A percentile compares a stretch with the other conserved stretches of the same genome.
These are phyloP conservation scores for Chrysina gloriosa DNA, from an alignment of 2,888 invertebrate species.

Conservation along the genomic window DNA sequence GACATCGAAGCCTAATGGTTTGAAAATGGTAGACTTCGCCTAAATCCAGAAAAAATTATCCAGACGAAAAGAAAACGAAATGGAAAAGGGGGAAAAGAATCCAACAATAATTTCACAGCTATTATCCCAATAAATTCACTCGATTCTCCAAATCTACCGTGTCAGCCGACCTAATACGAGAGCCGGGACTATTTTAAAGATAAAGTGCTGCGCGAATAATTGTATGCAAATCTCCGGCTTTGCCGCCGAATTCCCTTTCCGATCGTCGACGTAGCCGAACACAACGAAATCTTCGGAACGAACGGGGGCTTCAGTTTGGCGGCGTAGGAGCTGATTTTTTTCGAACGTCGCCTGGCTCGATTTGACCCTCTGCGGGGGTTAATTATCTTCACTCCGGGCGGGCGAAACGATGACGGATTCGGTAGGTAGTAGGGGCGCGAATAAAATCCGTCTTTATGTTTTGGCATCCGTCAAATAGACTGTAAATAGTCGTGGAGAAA, in stretches of 20 bases:
- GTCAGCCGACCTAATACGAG: constrained; percentile 1
- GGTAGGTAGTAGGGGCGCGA: background rate
- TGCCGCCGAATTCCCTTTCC: background rate
- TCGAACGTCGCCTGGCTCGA: constrained; percentile 45
- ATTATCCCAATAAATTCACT: constrained; percentile 26
- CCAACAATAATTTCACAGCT: constrained; percentile 20
- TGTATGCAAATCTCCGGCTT: constrained; percentile 33
- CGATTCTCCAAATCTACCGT: constrained; percentile 14
- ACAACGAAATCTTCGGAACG: constrained; percentile 14
- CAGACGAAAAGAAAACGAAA: background rate
- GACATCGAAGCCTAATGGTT: background rate
- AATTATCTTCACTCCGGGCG: constrained; percentile 56
- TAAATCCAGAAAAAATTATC: background rate
- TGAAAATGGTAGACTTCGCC: too few relatives aligned
- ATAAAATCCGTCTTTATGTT: constrained; percentile 29
- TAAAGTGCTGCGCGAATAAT: constrained; percentile 25
- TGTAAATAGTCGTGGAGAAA: constrained; percentile 2
- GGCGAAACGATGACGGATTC: constrained; percentile 35
- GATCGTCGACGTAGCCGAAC: background rate
- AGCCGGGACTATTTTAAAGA: constrained; percentile 5
- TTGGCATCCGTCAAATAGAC: constrained; percentile 17
- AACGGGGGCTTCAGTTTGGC: background rate
- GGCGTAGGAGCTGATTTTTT: constrained; percentile 19
- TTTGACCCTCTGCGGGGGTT: constrained; percentile 56
- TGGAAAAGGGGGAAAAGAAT: background rate